Conservation (phyloP, 2,113 vertebrate species). For the Anguilla japonica region DNA sequence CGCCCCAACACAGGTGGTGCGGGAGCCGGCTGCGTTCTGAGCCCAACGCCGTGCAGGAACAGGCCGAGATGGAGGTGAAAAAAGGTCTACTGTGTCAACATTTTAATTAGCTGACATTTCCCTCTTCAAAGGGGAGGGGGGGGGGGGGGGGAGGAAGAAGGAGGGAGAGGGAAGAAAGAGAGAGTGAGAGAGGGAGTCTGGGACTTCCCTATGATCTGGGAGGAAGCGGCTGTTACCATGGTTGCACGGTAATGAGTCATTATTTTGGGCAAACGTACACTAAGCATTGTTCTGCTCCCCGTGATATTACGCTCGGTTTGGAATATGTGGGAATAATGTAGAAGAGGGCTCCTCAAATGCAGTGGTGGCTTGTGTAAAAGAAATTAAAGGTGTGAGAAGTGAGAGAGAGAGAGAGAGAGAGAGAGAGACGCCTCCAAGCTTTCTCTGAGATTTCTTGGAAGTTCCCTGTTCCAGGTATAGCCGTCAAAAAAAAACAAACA, state of each 20-base stretch:
- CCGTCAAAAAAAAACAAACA: too few species aligned
- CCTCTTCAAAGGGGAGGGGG: constrained; percentile 56
- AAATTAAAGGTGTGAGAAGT: background rate
- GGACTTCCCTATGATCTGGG: background rate
- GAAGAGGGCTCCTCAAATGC: too few species aligned
- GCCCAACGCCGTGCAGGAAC: background rate
- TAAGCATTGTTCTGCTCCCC: background rate
- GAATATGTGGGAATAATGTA: too few species aligned
- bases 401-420: too few species aligned
- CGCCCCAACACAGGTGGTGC: background rate
- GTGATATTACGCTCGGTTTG: too few species aligned
- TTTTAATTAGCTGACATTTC: constrained; percentile 73
- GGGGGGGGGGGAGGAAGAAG: constrained; percentile 26
- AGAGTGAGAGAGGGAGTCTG: constrained; percentile 20
- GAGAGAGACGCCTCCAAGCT: too few species aligned
- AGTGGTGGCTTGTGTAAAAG: too few species aligned
- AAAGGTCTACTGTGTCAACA: constrained; percentile 62
- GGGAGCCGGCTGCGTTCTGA: background rate
- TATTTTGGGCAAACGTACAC: background rate
- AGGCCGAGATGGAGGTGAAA: constrained; percentile 39
- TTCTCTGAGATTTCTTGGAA: too few species aligned
- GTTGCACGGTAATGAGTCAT: background rate
- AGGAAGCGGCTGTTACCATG: background rate
- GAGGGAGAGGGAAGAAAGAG: constrained; percentile 18
- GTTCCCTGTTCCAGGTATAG: too few species aligned